Evolutionary conservation across 2,888 invertebrate genomes (phyloP), one percentile per base, ranked within the genome.

Genomic region (Cryptocephalus primarius): DNA sequence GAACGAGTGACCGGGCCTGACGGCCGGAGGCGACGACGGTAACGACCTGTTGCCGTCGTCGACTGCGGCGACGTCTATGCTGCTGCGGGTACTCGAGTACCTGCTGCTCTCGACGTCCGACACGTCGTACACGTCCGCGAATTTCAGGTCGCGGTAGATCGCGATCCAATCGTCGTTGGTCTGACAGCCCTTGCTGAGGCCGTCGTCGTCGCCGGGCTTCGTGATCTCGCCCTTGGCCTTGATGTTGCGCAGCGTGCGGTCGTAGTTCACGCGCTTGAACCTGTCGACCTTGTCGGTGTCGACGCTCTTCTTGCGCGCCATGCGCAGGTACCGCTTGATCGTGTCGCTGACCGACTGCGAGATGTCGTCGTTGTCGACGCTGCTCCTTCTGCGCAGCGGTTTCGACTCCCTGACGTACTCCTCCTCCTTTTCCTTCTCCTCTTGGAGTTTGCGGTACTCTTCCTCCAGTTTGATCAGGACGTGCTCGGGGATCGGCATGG

Each of bases 251-350:
- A 90, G 72, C 62, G 88, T 89, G 49, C 85, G 77, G 61, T 91
- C 90, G 61, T 91, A 91, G 66, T 91, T 91, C 13, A 91, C 88
- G 0, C 89, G 79, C 64, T 89, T 89, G 64, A 90, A 91, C 43
- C 85, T 78, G 62, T 87, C 89, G 2, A 77, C 80, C 64, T 86
- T 86, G 55, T 86, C 85, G 2, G 83, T 80, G 65, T 89, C 88
- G 9, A 85, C 81, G 60, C 87, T 88, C 63, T 90, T 90, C 65
- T 90, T 90, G 33, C 90, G 76, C 8, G 88, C 89, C 89, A 90
- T 90, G 47, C 87, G 75, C 43, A 90, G 69, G 66, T 90, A 90
- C 9, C 89, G 75, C 67, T 89, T 89, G 50, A 90, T 88, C 0
- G 88, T 89, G 62, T 89, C 88, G 62, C 88, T 85, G 31, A 90